Evolutionary conservation across 2,113 vertebrate species (phyloP), one percentile per base, ranked within the genome.

Genomic region (Sapajus apella): DNA sequence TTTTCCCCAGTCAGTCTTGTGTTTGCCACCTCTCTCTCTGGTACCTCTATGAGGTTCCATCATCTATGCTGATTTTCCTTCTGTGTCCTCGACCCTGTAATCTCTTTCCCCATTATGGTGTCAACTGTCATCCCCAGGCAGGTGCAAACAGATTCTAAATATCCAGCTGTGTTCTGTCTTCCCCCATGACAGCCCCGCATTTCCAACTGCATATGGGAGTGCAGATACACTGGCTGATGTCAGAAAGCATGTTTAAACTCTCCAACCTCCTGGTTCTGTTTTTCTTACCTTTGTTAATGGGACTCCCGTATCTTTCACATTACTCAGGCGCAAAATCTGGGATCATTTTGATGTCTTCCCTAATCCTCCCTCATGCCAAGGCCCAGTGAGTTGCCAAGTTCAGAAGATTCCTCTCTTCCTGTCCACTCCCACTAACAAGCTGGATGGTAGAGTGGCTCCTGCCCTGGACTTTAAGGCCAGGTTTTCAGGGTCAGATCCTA

Each of bases 261-360:
- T 35, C 13, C 32, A 43, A 1, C 73, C 47, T 40, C 23, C 11
- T 35, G n/a, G 20, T 45, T 64, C 73, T 52, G 37, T 1, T 73
- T 43, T 81, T 52, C 40, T 72, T 79, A 35, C 52, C 27, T 91
- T 81, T 81, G 25, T 23, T 8, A 14, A 50, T 52, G 35, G 16
- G 2, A 9, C 6, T 8, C 7, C 37, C 7, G 0, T 84, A 30
- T 55, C 40, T 56, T 64, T 32, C 11, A 25, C 1, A 0, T 83
- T 35, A n/a, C 20, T 23, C 37, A 7, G 20, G 58, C n/a, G 23
- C 43, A 21, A n/a, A 27, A 30, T 80, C 75, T n/a, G n/a, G 47
- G 7, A 3, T 40, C 47, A 27, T 68, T 56, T 21, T 35, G 27
- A 37, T 52, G 17, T n/a, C 7, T 35, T 79, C 40, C 43, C 8